A percentile compares a stretch with the other conserved stretches of the same genome.
These are phyloP conservation scores for Pocillopora verrucosa DNA, from an alignment of 64 coral and sea anemone genomes.

Conservation along the genomic window DNA sequence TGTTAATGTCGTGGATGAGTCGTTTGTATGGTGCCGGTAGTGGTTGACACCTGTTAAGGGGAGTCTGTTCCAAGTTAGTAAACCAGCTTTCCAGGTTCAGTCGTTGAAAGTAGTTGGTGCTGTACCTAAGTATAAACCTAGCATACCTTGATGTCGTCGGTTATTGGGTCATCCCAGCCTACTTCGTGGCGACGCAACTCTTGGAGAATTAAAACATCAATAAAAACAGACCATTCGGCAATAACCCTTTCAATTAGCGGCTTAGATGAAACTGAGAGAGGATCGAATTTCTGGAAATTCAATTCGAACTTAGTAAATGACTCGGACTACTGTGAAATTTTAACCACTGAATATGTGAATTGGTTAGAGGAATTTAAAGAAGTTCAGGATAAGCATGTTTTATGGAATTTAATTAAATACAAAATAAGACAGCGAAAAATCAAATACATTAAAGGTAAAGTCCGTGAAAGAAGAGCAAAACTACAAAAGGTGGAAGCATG, in stretches of 20 bases:
- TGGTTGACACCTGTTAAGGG: too few species aligned
- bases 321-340: slow-evolving; percentile 3
- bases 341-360: slow-evolving; percentile 17
- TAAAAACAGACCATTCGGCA: slow-evolving; percentile 13
- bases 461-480: background rate
- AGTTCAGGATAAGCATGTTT: slow-evolving; percentile 20
- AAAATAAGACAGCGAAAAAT: slow-evolving; percentile 55
- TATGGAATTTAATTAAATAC: slow-evolving; percentile 55
- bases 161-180: too few species aligned
- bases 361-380: background rate
- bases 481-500: background rate
- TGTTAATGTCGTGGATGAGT: too few species aligned
- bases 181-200: too few species aligned
- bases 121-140: too few species aligned
- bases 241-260: slow-evolving; percentile 34
- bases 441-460: slow-evolving; percentile 14
- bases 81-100: too few species aligned
- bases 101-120: too few species aligned
- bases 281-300: slow-evolving; percentile 35
- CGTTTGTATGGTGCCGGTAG: too few species aligned
- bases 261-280: slow-evolving; percentile 6
- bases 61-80: too few species aligned
- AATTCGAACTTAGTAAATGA: slow-evolving; percentile 42
- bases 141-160: too few species aligned
- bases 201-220: background rate